These are phyloP conservation scores for Pseudomyrmex gracilis DNA, from an alignment of 1,140 invertebrate species.

Conservation along the genomic window DNA sequence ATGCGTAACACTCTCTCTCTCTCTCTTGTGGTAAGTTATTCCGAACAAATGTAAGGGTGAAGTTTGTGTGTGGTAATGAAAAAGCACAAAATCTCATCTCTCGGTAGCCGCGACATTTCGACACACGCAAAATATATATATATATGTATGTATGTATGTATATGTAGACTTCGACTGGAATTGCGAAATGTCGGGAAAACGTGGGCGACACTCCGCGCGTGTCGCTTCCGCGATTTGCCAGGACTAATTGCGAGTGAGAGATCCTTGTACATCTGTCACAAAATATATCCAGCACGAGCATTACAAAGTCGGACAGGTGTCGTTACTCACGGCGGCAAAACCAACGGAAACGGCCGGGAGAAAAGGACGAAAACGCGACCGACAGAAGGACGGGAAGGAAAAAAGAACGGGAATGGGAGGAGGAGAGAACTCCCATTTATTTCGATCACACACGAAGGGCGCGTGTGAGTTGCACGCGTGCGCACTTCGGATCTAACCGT, in stretches of 20 bases:
- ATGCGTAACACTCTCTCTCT: not conserved
- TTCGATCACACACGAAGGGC: conserved; percentile 30
- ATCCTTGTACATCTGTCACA: conserved; percentile 56
- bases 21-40: not conserved
- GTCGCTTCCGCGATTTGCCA: conserved; percentile 31
- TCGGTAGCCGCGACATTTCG: not conserved
- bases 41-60: not conserved
- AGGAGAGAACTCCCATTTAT: conserved; percentile 51
- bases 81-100: conserved; percentile 18
- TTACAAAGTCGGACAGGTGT: conserved; percentile 61
- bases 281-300: conserved; percentile 52
- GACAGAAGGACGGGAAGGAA: not conserved
- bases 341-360: conserved; percentile 35
- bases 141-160: conserved; percentile 3
- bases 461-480: conserved; percentile 26
- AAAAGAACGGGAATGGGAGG: conserved; percentile 21
- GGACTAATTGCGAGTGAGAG: conserved; percentile 50
- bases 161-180: not conserved
- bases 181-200: not conserved
- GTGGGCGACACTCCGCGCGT: conserved; percentile 15
- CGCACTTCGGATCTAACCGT: not conserved
- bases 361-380: conserved; percentile 25
- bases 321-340: conserved; percentile 62
- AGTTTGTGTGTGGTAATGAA: not conserved
- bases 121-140: conserved; percentile 2